Evolutionary conservation across 2,113 vertebrate species (phyloP).

Genomic region (Sphyrna mokarran): DNA sequence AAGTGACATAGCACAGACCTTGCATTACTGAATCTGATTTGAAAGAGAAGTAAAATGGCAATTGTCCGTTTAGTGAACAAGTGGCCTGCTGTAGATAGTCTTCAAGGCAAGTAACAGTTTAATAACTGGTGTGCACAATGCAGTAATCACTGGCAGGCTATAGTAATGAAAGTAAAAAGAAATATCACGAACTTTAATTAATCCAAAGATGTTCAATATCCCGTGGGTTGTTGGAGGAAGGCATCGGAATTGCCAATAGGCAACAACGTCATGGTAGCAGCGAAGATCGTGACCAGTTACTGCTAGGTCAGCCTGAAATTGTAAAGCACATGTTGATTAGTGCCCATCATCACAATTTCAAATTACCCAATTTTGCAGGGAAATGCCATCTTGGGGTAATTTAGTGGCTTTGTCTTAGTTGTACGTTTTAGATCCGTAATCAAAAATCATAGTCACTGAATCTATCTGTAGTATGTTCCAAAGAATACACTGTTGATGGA

Average conservation of each 20-base stretch:
- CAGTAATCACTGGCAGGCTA: constrained; percentile 41
- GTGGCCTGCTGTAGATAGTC: constrained; percentile 38
- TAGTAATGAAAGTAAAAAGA: constrained; percentile 43
- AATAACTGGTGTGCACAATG: constrained; percentile 42
- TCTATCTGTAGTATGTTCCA: neutral
- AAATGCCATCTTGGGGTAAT: neutral
- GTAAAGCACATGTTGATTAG: neutral
- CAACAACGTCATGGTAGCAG: constrained; percentile 40
- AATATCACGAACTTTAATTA: constrained; percentile 40
- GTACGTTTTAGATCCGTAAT: neutral
- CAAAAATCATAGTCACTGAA: neutral
- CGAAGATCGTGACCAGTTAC: constrained; percentile 39
- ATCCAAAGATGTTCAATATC: constrained; percentile 40
- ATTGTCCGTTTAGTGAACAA: neutral
- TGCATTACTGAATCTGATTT: neutral
- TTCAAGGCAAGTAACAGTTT: constrained; percentile 41
- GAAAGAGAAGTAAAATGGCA: constrained; percentile 1
- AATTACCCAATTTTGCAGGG: neutral
- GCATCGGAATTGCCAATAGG: constrained; percentile 41
- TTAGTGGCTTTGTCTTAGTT: neutral
- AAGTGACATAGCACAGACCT: neutral
- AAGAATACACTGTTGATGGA: neutral
- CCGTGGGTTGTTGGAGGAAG: constrained; percentile 40
- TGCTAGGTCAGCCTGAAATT: constrained; percentile 39
- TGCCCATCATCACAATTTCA: neutral